phyloP scores from a whole-genome alignment of 92 coral and sea anemone species.

The Umimayanthus kanabou region DNA sequence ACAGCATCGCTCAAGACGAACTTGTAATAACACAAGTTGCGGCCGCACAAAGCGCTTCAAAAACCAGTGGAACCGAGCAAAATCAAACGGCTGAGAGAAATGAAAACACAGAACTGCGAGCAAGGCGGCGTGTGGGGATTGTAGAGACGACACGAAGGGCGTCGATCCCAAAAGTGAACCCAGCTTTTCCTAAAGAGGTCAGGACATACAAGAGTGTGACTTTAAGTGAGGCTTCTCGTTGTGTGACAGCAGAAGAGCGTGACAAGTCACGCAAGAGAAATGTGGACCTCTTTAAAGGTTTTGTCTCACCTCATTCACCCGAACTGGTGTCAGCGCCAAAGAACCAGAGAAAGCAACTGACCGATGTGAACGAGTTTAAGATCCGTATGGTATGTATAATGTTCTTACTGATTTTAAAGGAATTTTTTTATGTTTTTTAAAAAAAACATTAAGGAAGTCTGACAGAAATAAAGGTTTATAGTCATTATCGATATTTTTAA shows the following conservation, averaged over 20 bases:
- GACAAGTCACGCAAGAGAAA: slow-evolving; percentile 14
- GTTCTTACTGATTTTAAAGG: too few species aligned
- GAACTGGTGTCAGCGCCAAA: slow-evolving; percentile 9
- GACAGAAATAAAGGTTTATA: too few species aligned
- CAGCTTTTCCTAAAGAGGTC: background rate
- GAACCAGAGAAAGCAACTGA: slow-evolving; percentile 5
- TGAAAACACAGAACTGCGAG: slow-evolving; percentile 15
- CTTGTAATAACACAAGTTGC: slow-evolving; percentile 29
- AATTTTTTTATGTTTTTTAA: too few species aligned
- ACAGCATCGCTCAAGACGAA: slow-evolving; percentile 5
- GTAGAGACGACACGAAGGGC: background rate
- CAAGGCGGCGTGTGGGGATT: slow-evolving; percentile 1
- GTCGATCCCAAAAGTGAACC: background rate
- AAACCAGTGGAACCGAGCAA: background rate
- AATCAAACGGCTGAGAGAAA: slow-evolving; percentile 18
- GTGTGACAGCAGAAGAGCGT: background rate
- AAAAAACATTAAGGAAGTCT: too few species aligned
- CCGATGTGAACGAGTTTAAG: slow-evolving; percentile 13
- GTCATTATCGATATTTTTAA: too few species aligned
- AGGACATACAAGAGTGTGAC: background rate
- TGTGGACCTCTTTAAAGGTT: background rate
- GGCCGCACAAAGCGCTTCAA: slow-evolving; percentile 13
- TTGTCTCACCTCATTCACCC: background rate
- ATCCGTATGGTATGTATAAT: slow-evolving; percentile 16
- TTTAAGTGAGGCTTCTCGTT: background rate